Base-by-base conservation (phyloP, 2,797 vertebrate genomes). In the Sciurus vulgaris region DNA sequence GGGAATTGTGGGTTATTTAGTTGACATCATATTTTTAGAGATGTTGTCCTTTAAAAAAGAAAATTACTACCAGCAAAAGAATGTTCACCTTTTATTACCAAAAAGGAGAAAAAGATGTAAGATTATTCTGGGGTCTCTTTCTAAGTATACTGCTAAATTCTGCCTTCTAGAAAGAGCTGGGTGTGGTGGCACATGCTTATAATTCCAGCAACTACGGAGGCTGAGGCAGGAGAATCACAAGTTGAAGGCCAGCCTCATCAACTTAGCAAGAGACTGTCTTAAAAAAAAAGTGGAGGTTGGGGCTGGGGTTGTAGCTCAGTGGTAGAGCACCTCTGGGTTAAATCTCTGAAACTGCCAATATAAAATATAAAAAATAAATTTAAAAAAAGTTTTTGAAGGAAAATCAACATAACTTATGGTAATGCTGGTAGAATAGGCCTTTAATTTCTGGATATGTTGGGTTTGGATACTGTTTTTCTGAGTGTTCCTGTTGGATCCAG, bases 21-120 rank as follows among this genome's bases (percentile, higher is more conserved):
- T 76, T 95, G 28, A 59, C 22, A 51, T 76, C 74, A 35, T 4
- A 33, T 63, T 92, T 89, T 92, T 73, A 97, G 69, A 59, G 56
- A 67, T 67, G 26, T 49, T 35, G 8, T 9, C 18, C n/a, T 33
- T 56, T 44, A 81, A 20, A 76, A 56, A 89, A 61, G 69, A 61
- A 67, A 30, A 18, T 56, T 24, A 86, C 22, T 85, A 33, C 30
- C 7, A 54, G 38, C 33, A 69, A 89, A 63, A 51, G 61, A 81
- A 33, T 11, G 11, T 30, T 84, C n/a, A 74, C 26, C 18, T 86
- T 79, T 92, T 59, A 20, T 28, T 72, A 88, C 7, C 35, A 33
- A 54, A 49, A 69, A 41, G 9, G 35, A 41, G 54, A 90, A 61
- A 73, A 33, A 22, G 1, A 2, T 20, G 6, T 56, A 33, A 85